Percentiles rank a stretch among this genome's conserved stretches.
Evolutionary conservation across 2,113 vertebrate species (phyloP).

Genomic region (Podocnemis expansa): DNA sequence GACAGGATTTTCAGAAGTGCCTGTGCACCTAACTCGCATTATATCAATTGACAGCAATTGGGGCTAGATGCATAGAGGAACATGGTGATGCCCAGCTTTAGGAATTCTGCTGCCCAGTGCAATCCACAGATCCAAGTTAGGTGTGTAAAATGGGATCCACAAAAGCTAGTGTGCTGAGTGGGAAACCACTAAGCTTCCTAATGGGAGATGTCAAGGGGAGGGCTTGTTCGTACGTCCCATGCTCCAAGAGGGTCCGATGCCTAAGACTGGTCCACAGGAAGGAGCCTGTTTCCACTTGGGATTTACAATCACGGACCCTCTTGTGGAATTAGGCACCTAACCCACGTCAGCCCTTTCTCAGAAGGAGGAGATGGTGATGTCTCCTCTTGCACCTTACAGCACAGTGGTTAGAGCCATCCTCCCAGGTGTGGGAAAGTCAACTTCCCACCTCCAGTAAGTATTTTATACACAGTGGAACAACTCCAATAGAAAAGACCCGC

Average conservation of each 20-base stretch:
- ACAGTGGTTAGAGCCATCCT: no score
- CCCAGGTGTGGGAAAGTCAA: background rate
- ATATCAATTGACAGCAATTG: no score
- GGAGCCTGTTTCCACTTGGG: background rate
- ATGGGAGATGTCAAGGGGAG: background rate
- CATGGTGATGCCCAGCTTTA: no score
- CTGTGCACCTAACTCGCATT: no score
- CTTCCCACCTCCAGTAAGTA: background rate
- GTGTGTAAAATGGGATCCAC: background rate
- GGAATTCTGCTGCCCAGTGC: background rate
- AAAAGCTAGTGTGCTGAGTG: background rate
- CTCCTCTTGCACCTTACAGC: no score
- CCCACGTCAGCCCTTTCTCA: slow-evolving; percentile 38
- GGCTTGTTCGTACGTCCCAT: no score
- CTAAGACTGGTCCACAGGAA: background rate
- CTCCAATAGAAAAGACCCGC: slow-evolving; percentile 1
- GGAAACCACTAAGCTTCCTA: background rate
- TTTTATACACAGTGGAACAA: background rate
- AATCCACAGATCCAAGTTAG: background rate
- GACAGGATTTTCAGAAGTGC: no score
- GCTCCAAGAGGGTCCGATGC: background rate
- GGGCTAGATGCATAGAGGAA: no score
- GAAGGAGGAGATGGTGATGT: background rate
- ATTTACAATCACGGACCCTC: background rate
- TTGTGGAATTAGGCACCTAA: slow-evolving; percentile 44